Evolutionary conservation across 1,140 invertebrate species (phyloP), one percentile per base, ranked within the genome.

Genomic region (Nomia melanderi): DNA sequence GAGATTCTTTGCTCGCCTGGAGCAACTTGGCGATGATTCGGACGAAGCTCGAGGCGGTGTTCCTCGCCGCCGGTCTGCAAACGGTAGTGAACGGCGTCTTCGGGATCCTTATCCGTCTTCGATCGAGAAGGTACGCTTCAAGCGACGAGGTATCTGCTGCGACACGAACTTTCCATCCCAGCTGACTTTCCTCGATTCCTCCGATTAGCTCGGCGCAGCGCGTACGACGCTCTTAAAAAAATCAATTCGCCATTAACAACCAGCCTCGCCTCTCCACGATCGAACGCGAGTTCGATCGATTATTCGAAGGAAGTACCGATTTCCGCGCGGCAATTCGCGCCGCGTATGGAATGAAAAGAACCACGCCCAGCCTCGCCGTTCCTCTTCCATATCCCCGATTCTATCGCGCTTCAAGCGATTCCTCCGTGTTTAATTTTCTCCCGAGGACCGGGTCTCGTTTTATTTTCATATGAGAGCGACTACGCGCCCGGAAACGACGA

Each of bases 51-150:
- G 60, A 93, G 63, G 66, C 92, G 90, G 11, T 92, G 70, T 36
- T 91, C 88, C 39, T 87, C 74, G 33, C 88, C 88, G 50, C 88
- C 87, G 33, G 91, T 84, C 11, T 81, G 77, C 62, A 93, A 70
- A 54, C 90, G 88, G 82, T 93, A 93, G 85, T 92, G 92, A 57
- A 93, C 69, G 3, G 60, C 78, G 20, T 82, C 81, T n/a, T 84
- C 81, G 2, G 8, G 33, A 31, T 74, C 36, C 33, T 53, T 47
- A 50, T 81, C 67, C n/a, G 77, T 67, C 27, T 59, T 31, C 31
- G 83, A 72, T 39, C 70, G 65, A 69, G 65, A 79, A 76, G 14
- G 84, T 81, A 53, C 81, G 80, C 25, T 87, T 78, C 62, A 78
- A 87, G 66, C 86, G 84, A 85, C 87, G 88, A 44, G 85, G 89